phyloP scores from a whole-genome alignment of 2,113 vertebrate genomes.

The Phylloscopus trochilus region DNA sequence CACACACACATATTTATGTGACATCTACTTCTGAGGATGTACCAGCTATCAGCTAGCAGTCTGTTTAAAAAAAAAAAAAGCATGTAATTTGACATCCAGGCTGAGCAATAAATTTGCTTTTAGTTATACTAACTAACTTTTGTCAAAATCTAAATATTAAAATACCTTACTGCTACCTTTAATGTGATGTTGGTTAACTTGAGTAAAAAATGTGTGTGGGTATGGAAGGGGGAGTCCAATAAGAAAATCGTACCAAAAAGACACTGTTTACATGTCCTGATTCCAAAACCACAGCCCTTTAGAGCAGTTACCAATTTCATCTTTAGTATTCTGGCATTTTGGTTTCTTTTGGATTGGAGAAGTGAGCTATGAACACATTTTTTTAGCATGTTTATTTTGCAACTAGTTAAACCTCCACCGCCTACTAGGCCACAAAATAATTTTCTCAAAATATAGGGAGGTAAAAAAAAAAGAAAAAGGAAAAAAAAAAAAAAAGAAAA shows the following conservation, averaged over 20 bases:
- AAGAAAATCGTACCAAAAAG: not conserved
- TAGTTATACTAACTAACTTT: not conserved
- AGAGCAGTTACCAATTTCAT: not conserved
- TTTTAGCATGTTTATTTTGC: not conserved
- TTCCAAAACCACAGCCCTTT: not conserved
- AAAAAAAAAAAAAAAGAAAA: not conserved
- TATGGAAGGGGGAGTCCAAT: not conserved
- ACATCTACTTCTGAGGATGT: not conserved
- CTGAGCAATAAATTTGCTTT: not conserved
- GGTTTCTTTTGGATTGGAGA: not conserved
- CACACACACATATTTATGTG: not conserved
- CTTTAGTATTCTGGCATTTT: not conserved
- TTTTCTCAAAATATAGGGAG: not conserved
- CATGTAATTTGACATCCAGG: not conserved
- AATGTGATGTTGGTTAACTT: not conserved
- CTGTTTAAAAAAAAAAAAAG: not conserved
- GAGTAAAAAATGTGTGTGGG: not conserved
- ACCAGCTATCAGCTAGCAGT: not conserved
- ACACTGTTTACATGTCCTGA: not conserved
- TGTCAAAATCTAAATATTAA: not conserved
- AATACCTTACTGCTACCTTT: not conserved
- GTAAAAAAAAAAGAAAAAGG: no score
- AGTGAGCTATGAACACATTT: not conserved
- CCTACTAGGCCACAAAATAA: not conserved
- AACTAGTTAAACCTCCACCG: not conserved